Conservation (phyloP, 2,113 vertebrate genomes). For the Nycticorax nycticorax region DNA sequence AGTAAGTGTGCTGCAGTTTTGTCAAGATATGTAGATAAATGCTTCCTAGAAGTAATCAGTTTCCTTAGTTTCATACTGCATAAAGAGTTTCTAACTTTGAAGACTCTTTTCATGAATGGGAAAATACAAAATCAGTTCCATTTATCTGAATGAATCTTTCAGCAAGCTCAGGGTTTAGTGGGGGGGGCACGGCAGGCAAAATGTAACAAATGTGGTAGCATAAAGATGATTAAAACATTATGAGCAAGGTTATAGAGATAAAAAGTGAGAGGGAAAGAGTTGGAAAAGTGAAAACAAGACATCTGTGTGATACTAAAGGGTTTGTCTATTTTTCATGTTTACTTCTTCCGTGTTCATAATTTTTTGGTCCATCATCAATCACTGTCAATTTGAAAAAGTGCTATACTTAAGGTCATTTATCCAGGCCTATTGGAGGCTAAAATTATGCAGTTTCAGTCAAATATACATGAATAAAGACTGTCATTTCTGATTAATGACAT, state of each 20-base stretch:
- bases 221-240: constrained; percentile 49
- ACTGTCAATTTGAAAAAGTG: constrained; percentile 90
- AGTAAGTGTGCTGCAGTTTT: not conserved
- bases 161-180: constrained; percentile 33
- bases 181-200: constrained; percentile 27
- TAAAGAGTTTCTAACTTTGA: constrained; percentile 40
- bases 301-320: constrained; percentile 59
- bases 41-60: constrained; percentile 35
- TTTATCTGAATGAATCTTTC: constrained; percentile 59
- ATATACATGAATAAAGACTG: constrained; percentile 89
- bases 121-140: constrained; percentile 67
- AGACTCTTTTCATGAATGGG: constrained; percentile 41
- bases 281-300: constrained; percentile 54
- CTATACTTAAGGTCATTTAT: constrained; percentile 90
- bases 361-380: constrained; percentile 87
- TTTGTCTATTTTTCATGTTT: constrained; percentile 84
- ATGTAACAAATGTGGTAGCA: constrained; percentile 2
- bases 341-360: constrained; percentile 88
- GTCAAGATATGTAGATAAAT: constrained; percentile 23
- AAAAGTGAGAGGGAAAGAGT: constrained; percentile 46
- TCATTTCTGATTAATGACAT: constrained; percentile 91
- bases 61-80: constrained; percentile 29
- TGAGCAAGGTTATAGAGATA: constrained; percentile 34
- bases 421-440: constrained; percentile 89
- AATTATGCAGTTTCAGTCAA: constrained; percentile 87